phyloP scores from a whole-genome alignment of 2,113 vertebrate genomes.

The Scopus umbretta region DNA sequence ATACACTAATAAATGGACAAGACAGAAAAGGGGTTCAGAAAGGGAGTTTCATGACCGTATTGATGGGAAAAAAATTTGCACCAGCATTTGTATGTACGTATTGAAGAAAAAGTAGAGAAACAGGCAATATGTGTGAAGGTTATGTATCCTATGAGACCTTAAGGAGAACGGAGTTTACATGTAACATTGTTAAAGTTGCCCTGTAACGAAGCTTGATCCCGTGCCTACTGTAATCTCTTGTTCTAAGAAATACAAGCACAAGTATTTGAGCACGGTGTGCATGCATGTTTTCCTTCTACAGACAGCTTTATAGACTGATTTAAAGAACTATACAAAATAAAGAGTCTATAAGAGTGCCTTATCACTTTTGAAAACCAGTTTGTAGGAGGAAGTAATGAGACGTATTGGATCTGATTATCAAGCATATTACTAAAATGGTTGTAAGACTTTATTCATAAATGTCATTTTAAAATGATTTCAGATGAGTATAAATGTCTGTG shows the following conservation, averaged over 20 bases:
- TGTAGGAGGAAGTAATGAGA: constrained; percentile 39
- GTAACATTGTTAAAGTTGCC: not conserved
- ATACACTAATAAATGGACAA: not conserved
- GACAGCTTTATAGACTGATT: not conserved
- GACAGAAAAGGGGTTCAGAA: not conserved
- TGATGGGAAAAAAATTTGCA: not conserved
- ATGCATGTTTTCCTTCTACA: not conserved
- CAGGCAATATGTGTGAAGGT: not conserved
- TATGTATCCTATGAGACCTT: not conserved
- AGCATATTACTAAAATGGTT: constrained; percentile 57
- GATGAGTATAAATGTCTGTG: constrained; percentile 57
- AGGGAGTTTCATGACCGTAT: not conserved
- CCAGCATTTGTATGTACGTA: not conserved
- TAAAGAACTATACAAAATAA: not conserved
- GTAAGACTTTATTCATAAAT: constrained; percentile 64
- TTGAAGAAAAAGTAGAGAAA: not conserved
- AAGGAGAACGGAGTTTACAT: not conserved
- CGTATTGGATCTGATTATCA: constrained; percentile 46
- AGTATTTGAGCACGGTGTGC: not conserved
- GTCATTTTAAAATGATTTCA: constrained; percentile 62
- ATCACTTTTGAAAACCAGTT: constrained; percentile 7
- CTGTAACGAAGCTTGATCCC: not conserved
- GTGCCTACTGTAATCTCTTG: not conserved
- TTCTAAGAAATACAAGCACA: not conserved
- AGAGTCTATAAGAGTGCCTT: not conserved